These are phyloP conservation scores for Petrophora chlorosata DNA, from an alignment of 2,888 invertebrate species.

Conservation along the genomic window DNA sequence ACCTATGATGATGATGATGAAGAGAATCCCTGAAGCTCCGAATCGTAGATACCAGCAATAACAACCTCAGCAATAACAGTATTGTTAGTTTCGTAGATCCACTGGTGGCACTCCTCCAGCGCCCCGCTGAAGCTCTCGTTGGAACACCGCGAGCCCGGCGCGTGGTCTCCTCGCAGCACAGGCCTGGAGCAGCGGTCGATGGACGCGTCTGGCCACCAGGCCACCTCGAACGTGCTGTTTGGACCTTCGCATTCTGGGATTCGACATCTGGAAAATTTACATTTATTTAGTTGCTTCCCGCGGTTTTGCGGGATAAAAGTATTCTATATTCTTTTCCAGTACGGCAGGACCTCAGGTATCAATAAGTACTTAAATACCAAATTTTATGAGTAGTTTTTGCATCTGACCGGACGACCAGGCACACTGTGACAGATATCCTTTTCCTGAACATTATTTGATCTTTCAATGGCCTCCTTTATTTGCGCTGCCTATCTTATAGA, in stretches of 20 bases:
- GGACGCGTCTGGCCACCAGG: slow-evolving; percentile 63
- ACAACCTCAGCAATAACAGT: slow-evolving; percentile 63
- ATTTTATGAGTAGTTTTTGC: too few relatives aligned
- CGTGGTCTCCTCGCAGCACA: slow-evolving; percentile 36
- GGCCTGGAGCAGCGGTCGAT: slow-evolving; percentile 58
- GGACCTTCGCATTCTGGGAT: slow-evolving; percentile 60
- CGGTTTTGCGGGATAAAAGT: neutral
- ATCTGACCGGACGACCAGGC: too few relatives aligned
- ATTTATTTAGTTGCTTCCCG: neutral
- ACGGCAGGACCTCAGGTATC: too few relatives aligned
- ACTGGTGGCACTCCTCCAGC: slow-evolving; percentile 50
- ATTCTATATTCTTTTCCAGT: too few relatives aligned
- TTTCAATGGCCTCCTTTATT: too few relatives aligned
- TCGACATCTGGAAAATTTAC: slow-evolving; percentile 51
- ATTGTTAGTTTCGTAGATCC: slow-evolving; percentile 65
- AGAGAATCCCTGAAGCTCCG: too few relatives aligned
- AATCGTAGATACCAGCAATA: neutral
- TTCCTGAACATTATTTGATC: too few relatives aligned
- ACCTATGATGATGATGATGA: too few relatives aligned
- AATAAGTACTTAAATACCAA: too few relatives aligned
- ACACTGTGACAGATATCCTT: too few relatives aligned
- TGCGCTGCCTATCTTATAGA: too few relatives aligned
- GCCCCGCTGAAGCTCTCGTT: slow-evolving; percentile 49
- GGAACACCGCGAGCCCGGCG: slow-evolving; percentile 40
- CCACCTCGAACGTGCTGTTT: slow-evolving; percentile 35